Evolutionary conservation across 2,888 invertebrate species (phyloP).

Genomic region (Ochropacha duplaris): DNA sequence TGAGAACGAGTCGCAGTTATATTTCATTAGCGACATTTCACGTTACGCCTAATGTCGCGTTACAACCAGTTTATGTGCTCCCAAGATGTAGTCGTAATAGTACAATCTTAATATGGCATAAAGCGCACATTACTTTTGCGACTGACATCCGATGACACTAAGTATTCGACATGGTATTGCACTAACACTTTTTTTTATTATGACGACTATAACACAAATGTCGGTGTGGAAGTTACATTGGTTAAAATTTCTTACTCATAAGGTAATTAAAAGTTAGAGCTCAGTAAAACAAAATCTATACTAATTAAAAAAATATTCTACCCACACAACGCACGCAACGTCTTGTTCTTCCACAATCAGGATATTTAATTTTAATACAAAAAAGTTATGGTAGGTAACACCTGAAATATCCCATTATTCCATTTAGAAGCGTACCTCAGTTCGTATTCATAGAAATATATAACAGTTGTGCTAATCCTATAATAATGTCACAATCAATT

Average conservation of each 20-base stretch:
- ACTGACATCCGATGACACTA: slow-evolving; percentile 45
- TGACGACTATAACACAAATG: not conserved
- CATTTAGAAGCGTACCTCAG: too few species aligned
- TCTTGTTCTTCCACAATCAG: too few species aligned
- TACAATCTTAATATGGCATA: slow-evolving; percentile 72
- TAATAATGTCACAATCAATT: not conserved
- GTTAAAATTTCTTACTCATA: not conserved
- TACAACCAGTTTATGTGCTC: slow-evolving; percentile 62
- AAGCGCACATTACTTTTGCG: slow-evolving; percentile 46
- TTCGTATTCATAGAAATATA: not conserved
- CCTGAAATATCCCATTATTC: not conserved
- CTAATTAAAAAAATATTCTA: too few species aligned
- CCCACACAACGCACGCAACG: too few species aligned
- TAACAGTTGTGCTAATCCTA: not conserved
- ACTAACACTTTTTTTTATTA: slow-evolving; percentile 15
- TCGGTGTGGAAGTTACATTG: not conserved
- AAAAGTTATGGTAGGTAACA: too few species aligned
- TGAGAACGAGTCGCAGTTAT: not conserved
- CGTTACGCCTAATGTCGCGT: slow-evolving; percentile 42
- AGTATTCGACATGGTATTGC: slow-evolving; percentile 42
- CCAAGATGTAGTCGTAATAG: slow-evolving; percentile 72
- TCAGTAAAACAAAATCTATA: too few species aligned
- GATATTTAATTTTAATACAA: too few species aligned
- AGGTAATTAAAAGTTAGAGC: too few species aligned
- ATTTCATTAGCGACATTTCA: slow-evolving; percentile 22